These are phyloP conservation scores for Drosophila dives DNA, from an alignment of 2,888 invertebrate genomes.

Conservation along the genomic window DNA sequence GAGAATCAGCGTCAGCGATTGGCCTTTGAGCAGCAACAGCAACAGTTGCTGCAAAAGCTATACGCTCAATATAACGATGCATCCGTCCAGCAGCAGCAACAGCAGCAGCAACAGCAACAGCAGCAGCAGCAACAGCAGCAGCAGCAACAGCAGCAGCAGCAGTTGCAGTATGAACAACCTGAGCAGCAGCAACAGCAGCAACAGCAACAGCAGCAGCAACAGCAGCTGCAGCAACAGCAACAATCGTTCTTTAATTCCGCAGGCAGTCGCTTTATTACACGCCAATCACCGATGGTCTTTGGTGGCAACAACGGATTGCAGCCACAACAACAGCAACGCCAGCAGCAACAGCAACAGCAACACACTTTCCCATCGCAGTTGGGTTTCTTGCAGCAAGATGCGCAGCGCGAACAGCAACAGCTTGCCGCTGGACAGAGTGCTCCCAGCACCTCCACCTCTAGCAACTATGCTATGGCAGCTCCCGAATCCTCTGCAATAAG, in stretches of 20 bases:
- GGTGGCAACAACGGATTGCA: constrained; percentile 60
- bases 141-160: neutral
- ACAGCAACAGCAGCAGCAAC: neutral
- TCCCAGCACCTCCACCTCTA: constrained; percentile 48
- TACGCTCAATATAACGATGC: constrained; percentile 69
- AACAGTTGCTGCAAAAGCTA: constrained; percentile 74
- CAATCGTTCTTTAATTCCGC: constrained; percentile 5
- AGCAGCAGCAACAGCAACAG: constrained; percentile 9
- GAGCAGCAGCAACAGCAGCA: constrained; percentile 4
- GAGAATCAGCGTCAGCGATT: constrained; percentile 76
- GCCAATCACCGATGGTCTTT: constrained; percentile 17
- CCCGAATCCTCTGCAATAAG: constrained; percentile 61
- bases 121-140: constrained; percentile 1
- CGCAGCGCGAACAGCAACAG: constrained; percentile 72
- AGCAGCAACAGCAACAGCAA: constrained; percentile 23
- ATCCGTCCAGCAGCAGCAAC: constrained; percentile 45
- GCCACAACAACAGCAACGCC: constrained; percentile 30
- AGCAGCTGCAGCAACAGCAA: neutral
- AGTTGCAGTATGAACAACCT: constrained; percentile 6
- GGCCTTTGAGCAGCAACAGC: constrained; percentile 75
- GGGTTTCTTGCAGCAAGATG: constrained; percentile 76
- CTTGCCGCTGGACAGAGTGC: constrained; percentile 59
- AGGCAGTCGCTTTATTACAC: constrained; percentile 17
- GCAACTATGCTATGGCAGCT: constrained; percentile 60
- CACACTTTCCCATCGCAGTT: neutral